Conservation (phyloP, 1,140 invertebrate species). For the Heliothis subflexa region DNA sequence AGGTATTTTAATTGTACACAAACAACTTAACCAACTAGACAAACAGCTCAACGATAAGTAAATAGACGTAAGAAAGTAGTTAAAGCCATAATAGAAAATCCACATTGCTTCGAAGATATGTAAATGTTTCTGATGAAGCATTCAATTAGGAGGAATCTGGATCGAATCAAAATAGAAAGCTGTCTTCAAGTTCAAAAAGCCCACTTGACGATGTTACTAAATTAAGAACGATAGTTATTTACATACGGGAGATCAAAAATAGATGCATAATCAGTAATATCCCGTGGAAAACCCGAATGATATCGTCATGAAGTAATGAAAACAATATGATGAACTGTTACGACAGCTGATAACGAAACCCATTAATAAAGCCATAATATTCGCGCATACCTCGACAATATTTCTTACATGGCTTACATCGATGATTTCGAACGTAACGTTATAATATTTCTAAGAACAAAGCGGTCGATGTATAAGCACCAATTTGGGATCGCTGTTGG, state of each 20-base stretch:
- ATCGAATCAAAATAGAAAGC: slow-evolving; percentile 10
- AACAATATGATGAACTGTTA: slow-evolving; percentile 42
- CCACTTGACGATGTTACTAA: background rate
- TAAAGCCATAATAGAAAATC: slow-evolving; percentile 1
- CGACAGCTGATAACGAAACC: slow-evolving; percentile 38
- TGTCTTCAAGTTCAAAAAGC: slow-evolving; percentile 6
- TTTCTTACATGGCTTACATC: slow-evolving; percentile 6
- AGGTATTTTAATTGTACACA: slow-evolving; percentile 25
- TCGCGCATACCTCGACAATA: background rate
- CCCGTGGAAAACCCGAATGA: slow-evolving; percentile 20
- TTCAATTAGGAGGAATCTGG: slow-evolving; percentile 25
- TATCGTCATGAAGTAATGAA: slow-evolving; percentile 32
- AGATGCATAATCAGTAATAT: slow-evolving; percentile 1
- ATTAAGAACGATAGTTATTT: background rate
- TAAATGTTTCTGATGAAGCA: slow-evolving; percentile 7
- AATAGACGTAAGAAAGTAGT: slow-evolving; percentile 17
- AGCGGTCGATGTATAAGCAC: slow-evolving; percentile 47
- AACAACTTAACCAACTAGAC: slow-evolving; percentile 18
- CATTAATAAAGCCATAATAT: slow-evolving; percentile 31
- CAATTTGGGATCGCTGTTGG: slow-evolving; percentile 24
- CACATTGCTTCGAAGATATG: background rate
- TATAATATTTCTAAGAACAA: slow-evolving; percentile 11
- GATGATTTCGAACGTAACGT: slow-evolving; percentile 1
- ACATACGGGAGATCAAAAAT: background rate
- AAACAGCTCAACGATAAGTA: background rate